These are phyloP conservation scores for Triplophysa rosa DNA, from an alignment of 2,113 vertebrate genomes.

Conservation along the genomic window DNA sequence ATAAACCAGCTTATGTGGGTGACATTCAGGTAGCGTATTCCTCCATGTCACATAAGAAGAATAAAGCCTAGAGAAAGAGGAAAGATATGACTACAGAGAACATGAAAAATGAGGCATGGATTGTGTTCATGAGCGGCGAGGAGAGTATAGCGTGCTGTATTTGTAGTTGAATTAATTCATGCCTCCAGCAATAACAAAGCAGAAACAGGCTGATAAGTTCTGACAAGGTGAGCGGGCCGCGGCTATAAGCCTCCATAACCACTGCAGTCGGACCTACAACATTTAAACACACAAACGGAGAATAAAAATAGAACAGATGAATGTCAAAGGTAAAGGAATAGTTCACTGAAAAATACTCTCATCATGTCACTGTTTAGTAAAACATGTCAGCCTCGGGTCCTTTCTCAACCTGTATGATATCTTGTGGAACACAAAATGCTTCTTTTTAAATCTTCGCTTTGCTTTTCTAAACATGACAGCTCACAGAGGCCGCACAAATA, in stretches of 20 bases:
- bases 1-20: slow-evolving; percentile 13
- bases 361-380: no score
- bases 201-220: slow-evolving; percentile 42
- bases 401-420: no score
- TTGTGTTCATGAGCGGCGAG: background rate
- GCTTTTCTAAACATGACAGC: no score
- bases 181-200: slow-evolving; percentile 39
- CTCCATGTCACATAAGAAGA: background rate
- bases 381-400: no score
- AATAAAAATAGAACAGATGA: background rate
- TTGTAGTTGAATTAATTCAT: slow-evolving; percentile 39
- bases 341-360: background rate
- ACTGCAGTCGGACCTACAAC: slow-evolving; percentile 19
- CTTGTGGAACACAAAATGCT: no score
- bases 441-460: no score
- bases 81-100: slow-evolving; percentile 6
- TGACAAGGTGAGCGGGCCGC: slow-evolving; percentile 34
- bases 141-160: slow-evolving; percentile 6
- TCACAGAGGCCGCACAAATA: no score
- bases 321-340: background rate
- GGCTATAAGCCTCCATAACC: background rate
- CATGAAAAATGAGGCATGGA: background rate
- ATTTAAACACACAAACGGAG: background rate
- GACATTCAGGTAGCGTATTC: slow-evolving; percentile 7
- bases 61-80: background rate